A percentile compares a stretch with the other conserved stretches of the same genome.
Evolutionary conservation across 2,888 invertebrate species (phyloP).

Genomic region (Apocheima hispidaria): DNA sequence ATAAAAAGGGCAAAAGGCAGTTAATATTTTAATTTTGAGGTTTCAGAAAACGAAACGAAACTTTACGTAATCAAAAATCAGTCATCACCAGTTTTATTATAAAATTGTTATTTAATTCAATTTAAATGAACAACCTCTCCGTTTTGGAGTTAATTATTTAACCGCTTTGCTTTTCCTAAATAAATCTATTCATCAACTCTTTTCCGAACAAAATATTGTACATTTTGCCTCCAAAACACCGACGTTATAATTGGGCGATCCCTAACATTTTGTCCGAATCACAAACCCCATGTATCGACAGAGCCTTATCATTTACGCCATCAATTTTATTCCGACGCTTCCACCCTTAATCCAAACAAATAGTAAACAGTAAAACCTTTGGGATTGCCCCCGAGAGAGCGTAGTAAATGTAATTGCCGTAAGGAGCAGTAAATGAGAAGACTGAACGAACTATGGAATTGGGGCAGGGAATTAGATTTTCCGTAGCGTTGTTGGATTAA

Average conservation of each 20-base stretch:
- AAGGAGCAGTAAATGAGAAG: conserved; percentile 42
- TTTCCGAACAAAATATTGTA: neutral
- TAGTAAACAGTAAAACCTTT: conserved; percentile 32
- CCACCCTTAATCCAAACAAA: conserved; percentile 29
- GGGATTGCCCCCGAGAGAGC: conserved; percentile 37
- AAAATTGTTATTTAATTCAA: neutral
- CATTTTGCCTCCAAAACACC: conserved; percentile 4
- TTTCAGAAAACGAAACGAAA: too few relatives aligned
- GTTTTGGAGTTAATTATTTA: neutral
- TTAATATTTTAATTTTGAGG: too few relatives aligned
- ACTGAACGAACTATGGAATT: conserved; percentile 24
- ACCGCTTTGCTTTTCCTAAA: neutral
- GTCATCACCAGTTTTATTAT: neutral
- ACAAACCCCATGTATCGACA: conserved; percentile 23
- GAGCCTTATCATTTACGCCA: conserved; percentile 25
- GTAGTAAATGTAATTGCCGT: conserved; percentile 40
- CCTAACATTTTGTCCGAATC: conserved; percentile 9
- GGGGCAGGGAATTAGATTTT: conserved; percentile 20
- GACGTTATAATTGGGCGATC: conserved; percentile 1
- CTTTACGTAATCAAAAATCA: too few relatives aligned
- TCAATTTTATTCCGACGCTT: conserved; percentile 25
- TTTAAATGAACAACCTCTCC: too few relatives aligned
- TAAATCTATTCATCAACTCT: too few relatives aligned
- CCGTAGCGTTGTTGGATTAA: conserved; percentile 11
- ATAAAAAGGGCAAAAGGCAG: too few relatives aligned